Evolutionary conservation across 2,888 invertebrate genomes (phyloP).

Genomic region (Synergus laeviventris): DNA sequence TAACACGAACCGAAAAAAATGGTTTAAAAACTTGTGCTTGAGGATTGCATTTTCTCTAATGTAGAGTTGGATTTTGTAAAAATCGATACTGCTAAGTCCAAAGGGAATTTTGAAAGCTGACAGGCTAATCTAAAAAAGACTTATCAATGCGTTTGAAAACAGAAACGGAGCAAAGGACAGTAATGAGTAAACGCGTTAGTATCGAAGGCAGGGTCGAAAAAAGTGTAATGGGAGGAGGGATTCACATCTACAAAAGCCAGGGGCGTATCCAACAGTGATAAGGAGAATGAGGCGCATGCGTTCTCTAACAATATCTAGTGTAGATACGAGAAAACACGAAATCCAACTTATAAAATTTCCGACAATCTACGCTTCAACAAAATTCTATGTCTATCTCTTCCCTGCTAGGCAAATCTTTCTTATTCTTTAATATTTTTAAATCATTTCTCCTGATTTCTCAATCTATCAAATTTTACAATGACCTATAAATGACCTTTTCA

Average conservation of each 20-base stretch:
- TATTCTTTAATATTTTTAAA: background rate
- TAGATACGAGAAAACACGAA: conserved; percentile 21
- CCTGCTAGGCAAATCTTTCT: background rate
- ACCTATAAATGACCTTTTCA: background rate
- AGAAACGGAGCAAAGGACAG: conserved; percentile 33
- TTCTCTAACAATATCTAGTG: conserved; percentile 11
- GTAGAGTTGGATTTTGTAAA: conserved; percentile 25
- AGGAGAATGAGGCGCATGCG: conserved; percentile 32
- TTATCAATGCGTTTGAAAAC: conserved; percentile 34
- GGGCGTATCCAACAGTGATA: conserved; percentile 31
- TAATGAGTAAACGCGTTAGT: conserved; percentile 39
- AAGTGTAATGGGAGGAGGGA: conserved; percentile 20
- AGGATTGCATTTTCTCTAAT: conserved; percentile 14
- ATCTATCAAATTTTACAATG: background rate
- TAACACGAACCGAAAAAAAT: background rate
- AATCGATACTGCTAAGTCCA: conserved; percentile 26
- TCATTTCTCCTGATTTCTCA: background rate
- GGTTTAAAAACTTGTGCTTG: background rate
- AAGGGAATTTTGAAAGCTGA: conserved; percentile 27
- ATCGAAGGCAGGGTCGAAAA: conserved; percentile 38
- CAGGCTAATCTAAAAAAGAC: conserved; percentile 28
- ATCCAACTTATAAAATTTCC: conserved; percentile 4
- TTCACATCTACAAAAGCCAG: conserved; percentile 39
- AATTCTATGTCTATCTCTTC: background rate
- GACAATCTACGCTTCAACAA: background rate